phyloP scores from a whole-genome alignment of 2,113 vertebrate genomes.

The Scytalopus superciliaris region DNA sequence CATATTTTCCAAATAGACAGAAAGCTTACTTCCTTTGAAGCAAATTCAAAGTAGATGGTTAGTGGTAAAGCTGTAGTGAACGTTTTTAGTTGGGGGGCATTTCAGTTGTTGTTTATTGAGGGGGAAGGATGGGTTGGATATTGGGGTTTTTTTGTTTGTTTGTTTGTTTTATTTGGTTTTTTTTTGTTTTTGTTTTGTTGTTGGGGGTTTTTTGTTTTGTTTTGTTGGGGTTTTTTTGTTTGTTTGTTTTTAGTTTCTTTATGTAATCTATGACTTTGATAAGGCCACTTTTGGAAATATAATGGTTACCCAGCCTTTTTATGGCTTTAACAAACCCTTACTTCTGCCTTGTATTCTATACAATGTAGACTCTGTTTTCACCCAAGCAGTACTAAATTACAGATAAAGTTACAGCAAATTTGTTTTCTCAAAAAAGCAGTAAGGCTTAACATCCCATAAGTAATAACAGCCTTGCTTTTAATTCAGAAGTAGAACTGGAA shows the following conservation, averaged over 20 bases:
- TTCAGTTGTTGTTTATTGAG: neutral
- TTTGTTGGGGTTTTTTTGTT: no score
- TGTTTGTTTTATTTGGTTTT: slow-evolving; percentile 18
- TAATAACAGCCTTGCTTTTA: slow-evolving; percentile 91
- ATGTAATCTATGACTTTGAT: slow-evolving; percentile 80
- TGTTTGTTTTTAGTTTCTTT: slow-evolving; percentile 63
- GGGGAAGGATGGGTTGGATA: no score
- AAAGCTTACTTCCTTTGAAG: slow-evolving; percentile 67
- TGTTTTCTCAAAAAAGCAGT: slow-evolving; percentile 96
- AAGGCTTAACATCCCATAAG: slow-evolving; percentile 89
- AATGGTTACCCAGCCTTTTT: slow-evolving; percentile 87
- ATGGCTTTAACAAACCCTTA: slow-evolving; percentile 83
- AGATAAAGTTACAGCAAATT: slow-evolving; percentile 99
- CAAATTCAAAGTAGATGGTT: slow-evolving; percentile 85
- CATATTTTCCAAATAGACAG: neutral
- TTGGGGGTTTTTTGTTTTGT: no score
- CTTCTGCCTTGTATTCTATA: slow-evolving; percentile 79
- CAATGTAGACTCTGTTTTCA: slow-evolving; percentile 94
- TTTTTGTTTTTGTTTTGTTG: no score
- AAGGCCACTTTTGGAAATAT: slow-evolving; percentile 85
- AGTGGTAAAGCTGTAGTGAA: slow-evolving; percentile 80
- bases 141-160: slow-evolving; percentile 59
- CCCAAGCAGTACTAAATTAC: slow-evolving; percentile 90
- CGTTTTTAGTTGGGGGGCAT: slow-evolving; percentile 58
- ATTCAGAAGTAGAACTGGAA: slow-evolving; percentile 83